Conservation (phyloP, 1,140 invertebrate species). For the Lepidurus packardi region DNA sequence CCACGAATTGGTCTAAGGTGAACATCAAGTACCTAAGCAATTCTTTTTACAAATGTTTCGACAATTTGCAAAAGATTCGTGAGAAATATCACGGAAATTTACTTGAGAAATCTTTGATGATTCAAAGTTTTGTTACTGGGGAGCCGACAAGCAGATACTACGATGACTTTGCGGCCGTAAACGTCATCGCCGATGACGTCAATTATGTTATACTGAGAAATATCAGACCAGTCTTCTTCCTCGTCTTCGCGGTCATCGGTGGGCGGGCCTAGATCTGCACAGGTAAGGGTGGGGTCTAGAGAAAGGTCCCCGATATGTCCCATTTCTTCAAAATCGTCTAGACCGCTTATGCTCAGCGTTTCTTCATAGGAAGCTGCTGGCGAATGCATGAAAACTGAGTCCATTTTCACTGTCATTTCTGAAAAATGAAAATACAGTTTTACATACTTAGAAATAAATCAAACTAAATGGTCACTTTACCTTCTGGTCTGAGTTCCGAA, state of each 20-base stretch:
- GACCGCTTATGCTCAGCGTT: not conserved
- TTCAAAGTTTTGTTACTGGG: conserved; percentile 79
- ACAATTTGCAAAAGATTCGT: not conserved
- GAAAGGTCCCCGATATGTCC: conserved; percentile 5
- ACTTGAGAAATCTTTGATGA: conserved; percentile 77
- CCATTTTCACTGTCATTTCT: not conserved
- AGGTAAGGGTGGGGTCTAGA: conserved; percentile 18
- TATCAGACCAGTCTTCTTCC: conserved; percentile 65
- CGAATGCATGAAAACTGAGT: conserved; percentile 12
- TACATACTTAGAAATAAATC: conserved; percentile 28
- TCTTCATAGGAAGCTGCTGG: not conserved
- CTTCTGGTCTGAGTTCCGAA: conserved; percentile 66
- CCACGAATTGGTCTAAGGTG: conserved; percentile 95
- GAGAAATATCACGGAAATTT: conserved; percentile 33
- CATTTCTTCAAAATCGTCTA: not conserved
- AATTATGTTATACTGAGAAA: conserved; percentile 74
- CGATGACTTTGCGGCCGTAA: conserved; percentile 85
- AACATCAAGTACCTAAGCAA: conserved; percentile 80
- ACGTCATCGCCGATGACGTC: conserved; percentile 88
- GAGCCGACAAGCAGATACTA: conserved; percentile 87
- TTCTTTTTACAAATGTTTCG: conserved; percentile 12
- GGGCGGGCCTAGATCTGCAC: not conserved
- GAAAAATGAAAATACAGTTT: conserved; percentile 23
- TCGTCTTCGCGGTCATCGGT: conserved; percentile 43
- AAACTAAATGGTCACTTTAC: conserved; percentile 39